A percentile compares a stretch with the other conserved stretches of the same genome.
These are phyloP conservation scores for Ormyrus rosae DNA, from an alignment of 2,888 invertebrate species.

Conservation along the genomic window DNA sequence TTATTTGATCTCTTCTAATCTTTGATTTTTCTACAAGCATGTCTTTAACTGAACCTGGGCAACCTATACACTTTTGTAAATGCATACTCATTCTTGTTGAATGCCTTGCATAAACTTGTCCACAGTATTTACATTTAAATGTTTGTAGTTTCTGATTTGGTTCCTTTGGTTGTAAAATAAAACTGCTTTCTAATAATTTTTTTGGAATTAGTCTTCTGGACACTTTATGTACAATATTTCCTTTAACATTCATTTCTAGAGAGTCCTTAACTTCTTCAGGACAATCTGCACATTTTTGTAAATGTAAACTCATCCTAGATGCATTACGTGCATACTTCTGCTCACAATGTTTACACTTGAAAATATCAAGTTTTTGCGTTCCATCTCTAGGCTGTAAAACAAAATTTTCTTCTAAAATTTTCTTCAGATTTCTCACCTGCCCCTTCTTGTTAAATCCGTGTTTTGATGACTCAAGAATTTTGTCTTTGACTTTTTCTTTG, in stretches of 20 bases:
- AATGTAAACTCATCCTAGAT: constrained; percentile 55
- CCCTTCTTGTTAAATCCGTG: constrained; percentile 54
- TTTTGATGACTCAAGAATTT: constrained; percentile 54
- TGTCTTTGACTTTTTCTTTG: constrained; percentile 54
- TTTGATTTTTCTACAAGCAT: constrained; percentile 43
- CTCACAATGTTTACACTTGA: constrained; percentile 56
- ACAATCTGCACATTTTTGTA: constrained; percentile 53
- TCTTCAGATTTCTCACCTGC: constrained; percentile 55
- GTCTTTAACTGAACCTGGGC: constrained; percentile 54
- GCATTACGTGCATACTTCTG: constrained; percentile 57
- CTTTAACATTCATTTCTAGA: constrained; percentile 53
- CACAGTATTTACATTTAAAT: constrained; percentile 58
- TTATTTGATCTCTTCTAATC: constrained; percentile 22
- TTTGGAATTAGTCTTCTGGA: constrained; percentile 52
- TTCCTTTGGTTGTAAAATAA: constrained; percentile 55
- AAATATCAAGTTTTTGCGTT: constrained; percentile 55
- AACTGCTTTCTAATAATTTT: constrained; percentile 53
- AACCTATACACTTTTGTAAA: constrained; percentile 56
- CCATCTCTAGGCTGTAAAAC: constrained; percentile 47
- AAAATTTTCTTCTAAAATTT: constrained; percentile 56
- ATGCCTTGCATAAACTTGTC: constrained; percentile 55
- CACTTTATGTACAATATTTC: constrained; percentile 49
- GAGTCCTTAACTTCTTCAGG: constrained; percentile 53
- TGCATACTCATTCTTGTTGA: constrained; percentile 58
- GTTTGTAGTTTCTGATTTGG: constrained; percentile 57